Conservation (phyloP, 1,140 invertebrate species). For the Sogatella furcifera region DNA sequence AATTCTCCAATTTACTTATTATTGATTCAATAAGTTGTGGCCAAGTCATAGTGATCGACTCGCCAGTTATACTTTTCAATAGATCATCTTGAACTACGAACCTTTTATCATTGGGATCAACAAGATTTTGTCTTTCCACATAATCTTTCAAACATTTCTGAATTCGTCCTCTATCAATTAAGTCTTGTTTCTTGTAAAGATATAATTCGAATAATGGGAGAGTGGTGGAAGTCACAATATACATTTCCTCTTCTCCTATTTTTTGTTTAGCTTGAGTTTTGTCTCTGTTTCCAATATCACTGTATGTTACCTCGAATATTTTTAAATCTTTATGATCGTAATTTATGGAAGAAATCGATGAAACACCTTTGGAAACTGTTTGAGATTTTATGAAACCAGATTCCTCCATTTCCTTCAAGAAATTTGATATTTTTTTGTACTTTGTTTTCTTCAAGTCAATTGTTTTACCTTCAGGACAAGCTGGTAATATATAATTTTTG, state of each 20-base stretch:
- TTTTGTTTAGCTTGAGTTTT: too few species aligned
- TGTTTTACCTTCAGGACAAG: slow-evolving; percentile 49
- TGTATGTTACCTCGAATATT: too few species aligned
- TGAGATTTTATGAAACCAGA: slow-evolving; percentile 40
- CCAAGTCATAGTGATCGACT: slow-evolving; percentile 41
- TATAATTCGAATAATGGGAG: slow-evolving; percentile 48
- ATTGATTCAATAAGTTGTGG: slow-evolving; percentile 61
- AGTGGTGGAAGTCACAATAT: slow-evolving; percentile 53
- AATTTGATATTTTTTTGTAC: slow-evolving; percentile 80
- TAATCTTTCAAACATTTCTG: slow-evolving; percentile 63
- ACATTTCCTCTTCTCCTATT: slow-evolving; percentile 56
- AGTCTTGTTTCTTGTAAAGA: slow-evolving; percentile 55
- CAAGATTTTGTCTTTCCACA: slow-evolving; percentile 59
- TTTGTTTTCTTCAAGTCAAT: slow-evolving; percentile 83
- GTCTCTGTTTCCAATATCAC: too few species aligned
- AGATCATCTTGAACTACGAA: slow-evolving; percentile 39
- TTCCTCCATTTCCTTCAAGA: slow-evolving; percentile 49
- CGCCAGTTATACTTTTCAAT: slow-evolving; percentile 31
- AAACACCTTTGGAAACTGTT: slow-evolving; percentile 48
- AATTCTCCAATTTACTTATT: slow-evolving; percentile 60
- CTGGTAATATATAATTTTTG: slow-evolving; percentile 63
- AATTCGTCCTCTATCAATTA: slow-evolving; percentile 51
- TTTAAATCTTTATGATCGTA: slow-evolving; percentile 36
- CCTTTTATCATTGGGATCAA: slow-evolving; percentile 34
- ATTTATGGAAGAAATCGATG: slow-evolving; percentile 50